These are phyloP conservation scores for Cabera pusaria DNA, from an alignment of 2,888 invertebrate species.

Conservation along the genomic window DNA sequence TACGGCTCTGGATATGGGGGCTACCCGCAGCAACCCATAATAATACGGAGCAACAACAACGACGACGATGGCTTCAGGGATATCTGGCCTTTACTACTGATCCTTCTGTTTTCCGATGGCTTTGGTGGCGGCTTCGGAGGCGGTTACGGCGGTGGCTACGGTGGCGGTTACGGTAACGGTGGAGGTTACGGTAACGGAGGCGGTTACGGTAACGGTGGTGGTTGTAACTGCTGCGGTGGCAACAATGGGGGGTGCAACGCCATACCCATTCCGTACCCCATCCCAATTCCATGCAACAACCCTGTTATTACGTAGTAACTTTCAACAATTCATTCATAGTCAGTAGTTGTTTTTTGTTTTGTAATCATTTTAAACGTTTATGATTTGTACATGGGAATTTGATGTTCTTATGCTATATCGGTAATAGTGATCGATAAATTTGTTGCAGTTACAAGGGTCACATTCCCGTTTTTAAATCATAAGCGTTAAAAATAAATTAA, in stretches of 20 bases:
- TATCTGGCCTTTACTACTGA: constrained; percentile 51
- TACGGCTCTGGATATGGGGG: constrained; percentile 37
- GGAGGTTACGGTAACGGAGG: constrained; percentile 36
- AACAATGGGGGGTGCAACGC: constrained; percentile 38
- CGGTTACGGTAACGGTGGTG: constrained; percentile 32
- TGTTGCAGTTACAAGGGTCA: too few relatives aligned
- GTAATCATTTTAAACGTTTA: too few relatives aligned
- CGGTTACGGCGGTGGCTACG: constrained; percentile 30
- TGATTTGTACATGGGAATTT: too few relatives aligned
- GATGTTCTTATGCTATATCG: too few relatives aligned
- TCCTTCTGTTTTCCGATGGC: constrained; percentile 43
- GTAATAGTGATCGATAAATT: too few relatives aligned
- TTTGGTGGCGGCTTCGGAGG: constrained; percentile 28
- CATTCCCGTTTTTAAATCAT: too few relatives aligned
- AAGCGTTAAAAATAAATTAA: neutral
- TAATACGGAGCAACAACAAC: constrained; percentile 42
- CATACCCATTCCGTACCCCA: constrained; percentile 53
- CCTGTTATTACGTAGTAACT: constrained; percentile 34
- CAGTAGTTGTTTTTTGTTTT: too few relatives aligned
- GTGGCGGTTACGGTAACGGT: constrained; percentile 32
- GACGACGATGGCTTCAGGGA: constrained; percentile 43
- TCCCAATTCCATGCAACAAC: constrained; percentile 44
- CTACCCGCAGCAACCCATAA: constrained; percentile 41
- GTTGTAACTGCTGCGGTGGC: constrained; percentile 31
- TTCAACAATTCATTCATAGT: neutral